These are phyloP conservation scores for Procambarus virginalis DNA, from an alignment of 1,140 invertebrate species.

Conservation along the genomic window DNA sequence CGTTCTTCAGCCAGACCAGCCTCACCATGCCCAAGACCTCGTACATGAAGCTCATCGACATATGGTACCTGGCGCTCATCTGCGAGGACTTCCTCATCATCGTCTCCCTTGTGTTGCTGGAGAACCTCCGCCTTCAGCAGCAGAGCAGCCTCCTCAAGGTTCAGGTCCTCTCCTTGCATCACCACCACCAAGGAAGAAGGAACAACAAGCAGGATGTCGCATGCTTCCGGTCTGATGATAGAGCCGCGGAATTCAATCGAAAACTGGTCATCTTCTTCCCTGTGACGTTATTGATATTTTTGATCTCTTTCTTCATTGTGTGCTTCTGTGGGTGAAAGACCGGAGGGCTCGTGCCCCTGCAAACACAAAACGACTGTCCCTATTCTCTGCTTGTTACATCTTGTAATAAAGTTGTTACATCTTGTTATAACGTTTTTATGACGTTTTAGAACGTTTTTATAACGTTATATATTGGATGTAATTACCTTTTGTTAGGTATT, in stretches of 20 bases:
- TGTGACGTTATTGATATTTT: neutral
- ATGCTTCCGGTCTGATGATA: neutral
- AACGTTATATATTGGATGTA: no score
- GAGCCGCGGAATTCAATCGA: neutral
- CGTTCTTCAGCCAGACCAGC: slow-evolving; percentile 62
- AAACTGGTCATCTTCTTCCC: neutral
- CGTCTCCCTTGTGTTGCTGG: slow-evolving; percentile 31
- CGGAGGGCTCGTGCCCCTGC: no score
- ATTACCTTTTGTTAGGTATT: no score
- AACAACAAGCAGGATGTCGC: neutral
- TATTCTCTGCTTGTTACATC: no score
- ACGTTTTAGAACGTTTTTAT: no score
- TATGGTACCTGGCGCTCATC: slow-evolving; percentile 64
- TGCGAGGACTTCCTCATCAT: slow-evolving; percentile 52
- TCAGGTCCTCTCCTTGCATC: neutral
- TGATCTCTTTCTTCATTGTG: neutral
- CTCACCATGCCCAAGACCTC: slow-evolving; percentile 50
- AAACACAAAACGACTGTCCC: no score
- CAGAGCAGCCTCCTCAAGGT: neutral
- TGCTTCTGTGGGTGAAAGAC: neutral
- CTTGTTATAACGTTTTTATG: no score
- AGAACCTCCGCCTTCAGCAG: neutral
- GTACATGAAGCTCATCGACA: slow-evolving; percentile 65
- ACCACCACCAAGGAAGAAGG: neutral
- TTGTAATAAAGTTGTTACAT: no score